phyloP scores from a whole-genome alignment of 2,888 invertebrate genomes.

The Apeira syringaria region DNA sequence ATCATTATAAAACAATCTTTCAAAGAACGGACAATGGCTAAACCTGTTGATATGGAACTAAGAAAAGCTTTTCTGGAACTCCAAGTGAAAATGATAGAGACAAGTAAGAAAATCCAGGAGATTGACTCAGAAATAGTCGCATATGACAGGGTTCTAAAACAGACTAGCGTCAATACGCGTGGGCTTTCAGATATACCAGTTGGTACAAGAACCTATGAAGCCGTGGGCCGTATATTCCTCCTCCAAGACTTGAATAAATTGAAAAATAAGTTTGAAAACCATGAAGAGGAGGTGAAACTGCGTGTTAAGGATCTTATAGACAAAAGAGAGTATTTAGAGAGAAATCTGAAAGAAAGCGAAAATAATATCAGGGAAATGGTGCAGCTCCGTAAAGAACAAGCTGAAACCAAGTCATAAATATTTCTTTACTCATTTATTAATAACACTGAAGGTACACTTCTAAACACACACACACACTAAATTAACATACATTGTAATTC shows the following conservation, averaged over 20 bases:
- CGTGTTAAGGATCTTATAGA: slow-evolving; percentile 89
- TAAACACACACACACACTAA: too few relatives aligned
- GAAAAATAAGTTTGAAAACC: slow-evolving; percentile 85
- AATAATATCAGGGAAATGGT: slow-evolving; percentile 35
- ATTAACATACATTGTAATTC: too few relatives aligned
- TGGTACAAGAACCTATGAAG: slow-evolving; percentile 89
- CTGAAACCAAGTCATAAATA: slow-evolving; percentile 8
- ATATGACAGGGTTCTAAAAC: slow-evolving; percentile 86
- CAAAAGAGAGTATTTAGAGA: slow-evolving; percentile 91
- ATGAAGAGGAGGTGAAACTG: slow-evolving; percentile 81
- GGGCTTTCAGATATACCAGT: slow-evolving; percentile 85
- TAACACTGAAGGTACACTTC: too few relatives aligned
- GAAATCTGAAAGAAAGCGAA: slow-evolving; percentile 87
- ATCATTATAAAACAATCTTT: too few relatives aligned
- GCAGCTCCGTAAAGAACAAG: slow-evolving; percentile 29
- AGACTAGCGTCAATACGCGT: slow-evolving; percentile 88
- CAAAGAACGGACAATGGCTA: slow-evolving; percentile 76
- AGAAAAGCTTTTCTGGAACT: slow-evolving; percentile 91
- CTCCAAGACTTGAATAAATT: slow-evolving; percentile 86
- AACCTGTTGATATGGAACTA: slow-evolving; percentile 82
- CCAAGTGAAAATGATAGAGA: slow-evolving; percentile 91
- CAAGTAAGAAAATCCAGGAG: slow-evolving; percentile 90
- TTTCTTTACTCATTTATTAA: too few relatives aligned
- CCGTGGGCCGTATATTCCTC: slow-evolving; percentile 93
- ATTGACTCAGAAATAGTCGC: slow-evolving; percentile 91